Evolutionary conservation across 2,888 invertebrate species (phyloP).

Genomic region (Limenitis camilla): DNA sequence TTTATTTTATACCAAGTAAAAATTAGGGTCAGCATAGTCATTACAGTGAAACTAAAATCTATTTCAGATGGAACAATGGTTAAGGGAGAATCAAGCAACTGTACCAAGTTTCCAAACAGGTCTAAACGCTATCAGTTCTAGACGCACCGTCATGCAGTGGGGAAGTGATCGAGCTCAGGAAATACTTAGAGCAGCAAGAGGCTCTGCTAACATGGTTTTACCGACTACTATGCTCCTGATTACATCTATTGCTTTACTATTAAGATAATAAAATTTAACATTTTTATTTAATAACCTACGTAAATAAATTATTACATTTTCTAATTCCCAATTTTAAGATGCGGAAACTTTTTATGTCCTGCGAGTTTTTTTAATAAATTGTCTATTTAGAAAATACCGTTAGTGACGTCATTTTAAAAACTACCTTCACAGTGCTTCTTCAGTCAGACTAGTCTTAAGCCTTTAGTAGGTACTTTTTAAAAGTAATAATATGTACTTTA

Average conservation of each 20-base stretch:
- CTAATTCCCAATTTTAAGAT: no score
- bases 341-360: no score
- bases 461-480: no score
- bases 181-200: slow-evolving; percentile 44
- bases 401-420: no score
- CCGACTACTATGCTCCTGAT: slow-evolving; percentile 41
- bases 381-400: no score
- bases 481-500: no score
- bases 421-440: no score
- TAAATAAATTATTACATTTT: no score
- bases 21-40: no score
- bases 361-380: no score
- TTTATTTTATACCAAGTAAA: neutral
- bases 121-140: slow-evolving; percentile 40
- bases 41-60: neutral
- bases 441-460: no score
- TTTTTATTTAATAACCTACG: no score
- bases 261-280: slow-evolving; percentile 3
- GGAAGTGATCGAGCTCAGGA: slow-evolving; percentile 41
- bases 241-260: slow-evolving; percentile 35
- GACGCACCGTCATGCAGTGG: slow-evolving; percentile 50
- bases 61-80: slow-evolving; percentile 58
- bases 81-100: slow-evolving; percentile 32
- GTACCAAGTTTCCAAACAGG: slow-evolving; percentile 46
- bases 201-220: slow-evolving; percentile 36